Percentiles rank a stretch among this genome's conserved stretches.
Conservation (phyloP, 2,888 invertebrate species). For the Harpagoxenus sublaevis region DNA sequence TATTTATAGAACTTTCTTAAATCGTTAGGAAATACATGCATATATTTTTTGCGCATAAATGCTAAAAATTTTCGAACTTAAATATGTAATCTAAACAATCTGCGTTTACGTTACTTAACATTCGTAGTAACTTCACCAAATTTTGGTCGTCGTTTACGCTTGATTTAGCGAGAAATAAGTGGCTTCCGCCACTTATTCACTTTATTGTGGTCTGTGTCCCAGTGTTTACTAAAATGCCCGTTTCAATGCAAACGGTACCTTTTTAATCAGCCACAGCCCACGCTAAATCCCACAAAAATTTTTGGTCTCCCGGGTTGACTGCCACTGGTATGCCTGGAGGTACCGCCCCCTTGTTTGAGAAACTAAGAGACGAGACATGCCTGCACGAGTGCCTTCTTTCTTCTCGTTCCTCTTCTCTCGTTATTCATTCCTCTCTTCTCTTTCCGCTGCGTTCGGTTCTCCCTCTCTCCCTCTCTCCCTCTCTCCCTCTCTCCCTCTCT, state of each 20-base stretch:
- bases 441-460: conserved; percentile 46
- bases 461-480: conserved; percentile 3
- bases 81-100: neutral
- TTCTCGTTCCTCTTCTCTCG: conserved; percentile 52
- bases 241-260: neutral
- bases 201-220: neutral
- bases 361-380: conserved; percentile 79
- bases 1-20: neutral
- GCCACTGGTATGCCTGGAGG: conserved; percentile 80
- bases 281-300: neutral
- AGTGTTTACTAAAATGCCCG: neutral
- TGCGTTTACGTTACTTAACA: neutral
- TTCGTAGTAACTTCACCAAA: neutral
- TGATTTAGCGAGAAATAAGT: neutral
- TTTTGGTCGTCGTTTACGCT: neutral
- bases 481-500: neutral
- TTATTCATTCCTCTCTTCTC: conserved; percentile 53
- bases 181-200: neutral
- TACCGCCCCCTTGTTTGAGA: conserved; percentile 84
- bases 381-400: conserved; percentile 70
- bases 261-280: neutral
- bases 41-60: neutral
- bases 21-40: neutral
- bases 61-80: neutral
- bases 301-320: conserved; percentile 78